These are phyloP conservation scores for Ectemnius lituratus DNA, from an alignment of 2,888 invertebrate genomes.

Conservation along the genomic window DNA sequence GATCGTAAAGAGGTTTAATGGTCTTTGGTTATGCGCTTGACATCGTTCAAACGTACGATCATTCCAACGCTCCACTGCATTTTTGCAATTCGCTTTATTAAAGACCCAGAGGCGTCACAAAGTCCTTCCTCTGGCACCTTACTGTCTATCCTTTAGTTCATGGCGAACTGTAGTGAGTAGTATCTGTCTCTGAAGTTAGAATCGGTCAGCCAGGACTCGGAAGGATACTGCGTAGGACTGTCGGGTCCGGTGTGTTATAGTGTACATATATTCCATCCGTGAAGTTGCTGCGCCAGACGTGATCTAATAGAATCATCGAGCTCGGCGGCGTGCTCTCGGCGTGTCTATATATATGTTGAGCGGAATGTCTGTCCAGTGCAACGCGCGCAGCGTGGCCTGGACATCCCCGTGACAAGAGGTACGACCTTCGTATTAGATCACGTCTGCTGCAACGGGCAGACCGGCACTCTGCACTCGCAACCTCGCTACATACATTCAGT, in stretches of 20 bases:
- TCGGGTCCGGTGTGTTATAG: neutral
- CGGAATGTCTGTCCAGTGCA: conserved; percentile 2
- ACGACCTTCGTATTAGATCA: conserved; percentile 7
- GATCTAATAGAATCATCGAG: neutral
- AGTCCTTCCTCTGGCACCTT: too few species aligned
- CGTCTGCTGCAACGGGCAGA: conserved; percentile 4
- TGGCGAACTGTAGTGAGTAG: too few species aligned
- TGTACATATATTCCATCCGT: neutral
- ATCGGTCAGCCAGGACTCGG: neutral
- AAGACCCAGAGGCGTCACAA: too few species aligned
- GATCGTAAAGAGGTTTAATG: conserved; percentile 37
- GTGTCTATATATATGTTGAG: neutral
- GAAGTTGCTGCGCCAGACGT: conserved; percentile 4
- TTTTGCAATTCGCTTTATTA: too few species aligned
- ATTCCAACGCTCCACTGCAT: too few species aligned
- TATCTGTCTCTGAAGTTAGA: neutral
- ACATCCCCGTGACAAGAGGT: conserved; percentile 4
- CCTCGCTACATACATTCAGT: too few species aligned
- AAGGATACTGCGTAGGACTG: neutral
- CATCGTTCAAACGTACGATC: neutral
- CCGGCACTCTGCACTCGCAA: neutral
- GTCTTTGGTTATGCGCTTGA: conserved; percentile 13
- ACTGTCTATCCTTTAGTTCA: too few species aligned
- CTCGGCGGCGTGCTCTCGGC: neutral
- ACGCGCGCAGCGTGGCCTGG: neutral